Percentiles rank a stretch among this genome's conserved stretches.
Conservation (phyloP, 2,888 invertebrate genomes). For the Drosophila vallismaia region DNA sequence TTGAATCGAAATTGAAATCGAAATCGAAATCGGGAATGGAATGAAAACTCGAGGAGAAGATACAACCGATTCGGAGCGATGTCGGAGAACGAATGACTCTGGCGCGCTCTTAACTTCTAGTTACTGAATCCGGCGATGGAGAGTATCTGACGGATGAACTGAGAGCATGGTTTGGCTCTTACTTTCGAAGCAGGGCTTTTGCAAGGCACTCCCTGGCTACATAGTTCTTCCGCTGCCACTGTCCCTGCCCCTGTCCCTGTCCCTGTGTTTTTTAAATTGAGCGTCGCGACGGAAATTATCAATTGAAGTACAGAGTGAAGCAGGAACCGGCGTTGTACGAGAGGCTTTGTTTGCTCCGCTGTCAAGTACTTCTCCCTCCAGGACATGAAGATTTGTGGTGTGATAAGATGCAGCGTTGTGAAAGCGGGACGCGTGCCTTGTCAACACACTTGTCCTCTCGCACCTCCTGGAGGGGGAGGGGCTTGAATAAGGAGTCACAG, state of each 20-base stretch:
- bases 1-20: slow-evolving; percentile 9
- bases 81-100: slow-evolving; percentile 32
- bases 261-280: slow-evolving; percentile 60
- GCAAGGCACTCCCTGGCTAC: slow-evolving; percentile 19
- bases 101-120: slow-evolving; percentile 66
- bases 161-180: slow-evolving; percentile 17
- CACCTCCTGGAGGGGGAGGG: slow-evolving; percentile 38
- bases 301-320: slow-evolving; percentile 57
- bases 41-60: slow-evolving; percentile 2
- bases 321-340: slow-evolving; percentile 35
- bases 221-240: slow-evolving; percentile 6
- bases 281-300: slow-evolving; percentile 72
- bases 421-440: slow-evolving; percentile 57
- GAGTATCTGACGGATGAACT: slow-evolving; percentile 19
- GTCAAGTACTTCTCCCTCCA: slow-evolving; percentile 3
- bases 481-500: background rate
- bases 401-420: slow-evolving; percentile 59
- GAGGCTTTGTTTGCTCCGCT: slow-evolving; percentile 44
- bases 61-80: slow-evolving; percentile 30
- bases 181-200: slow-evolving; percentile 66
- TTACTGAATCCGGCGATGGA: slow-evolving; percentile 46
- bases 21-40: background rate
- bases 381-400: slow-evolving; percentile 28
- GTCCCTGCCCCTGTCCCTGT: too few species aligned
- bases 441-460: slow-evolving; percentile 57